Evolutionary conservation across 2,113 vertebrate genomes (phyloP).

Genomic region (Tiliqua scincoides): DNA sequence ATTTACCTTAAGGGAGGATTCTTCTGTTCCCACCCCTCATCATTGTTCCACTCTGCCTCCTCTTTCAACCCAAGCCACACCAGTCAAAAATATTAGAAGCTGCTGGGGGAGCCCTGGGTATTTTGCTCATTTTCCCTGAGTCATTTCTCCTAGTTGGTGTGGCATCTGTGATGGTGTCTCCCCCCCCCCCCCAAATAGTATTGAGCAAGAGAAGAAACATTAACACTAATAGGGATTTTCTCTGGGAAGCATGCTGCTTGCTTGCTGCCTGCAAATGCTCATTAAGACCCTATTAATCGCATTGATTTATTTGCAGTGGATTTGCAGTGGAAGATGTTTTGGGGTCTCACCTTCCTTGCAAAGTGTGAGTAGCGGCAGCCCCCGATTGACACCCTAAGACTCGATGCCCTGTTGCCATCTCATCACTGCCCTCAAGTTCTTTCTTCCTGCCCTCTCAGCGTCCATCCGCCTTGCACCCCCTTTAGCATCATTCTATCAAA

Average conservation of each 20-base stretch:
- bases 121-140: conserved; percentile 20
- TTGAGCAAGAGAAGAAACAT: neutral
- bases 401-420: neutral
- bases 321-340: neutral
- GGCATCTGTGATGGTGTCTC: neutral
- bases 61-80: neutral
- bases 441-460: neutral
- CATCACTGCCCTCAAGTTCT: neutral
- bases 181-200: neutral
- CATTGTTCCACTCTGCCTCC: rapidly evolving
- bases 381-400: neutral
- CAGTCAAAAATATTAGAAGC: rapidly evolving
- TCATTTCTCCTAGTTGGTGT: conserved; percentile 1
- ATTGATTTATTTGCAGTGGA: conserved; percentile 39
- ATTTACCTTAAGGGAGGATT: neutral
- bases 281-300: conserved; percentile 14
- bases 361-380: rapidly evolving
- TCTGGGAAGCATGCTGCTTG: neutral
- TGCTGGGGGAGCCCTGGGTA: neutral
- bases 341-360: neutral
- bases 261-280: conserved; percentile 26
- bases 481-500: neutral
- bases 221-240: neutral
- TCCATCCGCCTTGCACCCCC: neutral
- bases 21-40: neutral